These are phyloP conservation scores for Gulo gulo DNA, from an alignment of 2,113 vertebrate genomes.

Conservation along the genomic window DNA sequence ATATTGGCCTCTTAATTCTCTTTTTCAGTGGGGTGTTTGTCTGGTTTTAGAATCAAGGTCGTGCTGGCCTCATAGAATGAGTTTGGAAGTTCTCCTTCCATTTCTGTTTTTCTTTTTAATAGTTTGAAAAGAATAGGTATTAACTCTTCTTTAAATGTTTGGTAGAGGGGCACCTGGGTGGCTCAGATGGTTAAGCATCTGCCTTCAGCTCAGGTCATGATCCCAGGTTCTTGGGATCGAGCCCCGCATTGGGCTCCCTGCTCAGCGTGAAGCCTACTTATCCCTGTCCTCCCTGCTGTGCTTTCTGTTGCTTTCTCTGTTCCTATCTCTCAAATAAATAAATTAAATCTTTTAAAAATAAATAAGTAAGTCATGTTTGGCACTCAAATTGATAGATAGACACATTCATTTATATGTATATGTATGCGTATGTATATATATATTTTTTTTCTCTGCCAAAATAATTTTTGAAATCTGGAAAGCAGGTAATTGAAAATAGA, in stretches of 20 bases:
- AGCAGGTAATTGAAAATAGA: background rate
- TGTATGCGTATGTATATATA: no score
- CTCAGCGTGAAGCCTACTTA: background rate
- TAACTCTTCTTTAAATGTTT: no score
- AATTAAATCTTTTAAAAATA: background rate
- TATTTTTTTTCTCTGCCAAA: background rate
- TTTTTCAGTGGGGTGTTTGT: background rate
- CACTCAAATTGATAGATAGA: background rate
- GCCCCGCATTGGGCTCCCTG: background rate
- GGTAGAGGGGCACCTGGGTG: no score
- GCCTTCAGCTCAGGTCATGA: no score
- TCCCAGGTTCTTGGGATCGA: no score
- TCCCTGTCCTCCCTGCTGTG: background rate
- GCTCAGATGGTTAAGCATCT: no score
- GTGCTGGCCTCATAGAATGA: background rate
- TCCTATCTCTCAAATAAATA: background rate
- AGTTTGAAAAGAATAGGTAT: no score
- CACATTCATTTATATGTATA: background rate
- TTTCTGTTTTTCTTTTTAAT: background rate
- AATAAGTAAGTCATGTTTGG: background rate
- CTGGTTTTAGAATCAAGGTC: background rate
- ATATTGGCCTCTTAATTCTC: background rate
- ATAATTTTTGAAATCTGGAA: background rate
- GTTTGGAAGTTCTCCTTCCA: background rate
- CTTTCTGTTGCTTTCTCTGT: background rate